Conservation (phyloP, 1,140 invertebrate genomes). For the Nasonia giraulti region DNA sequence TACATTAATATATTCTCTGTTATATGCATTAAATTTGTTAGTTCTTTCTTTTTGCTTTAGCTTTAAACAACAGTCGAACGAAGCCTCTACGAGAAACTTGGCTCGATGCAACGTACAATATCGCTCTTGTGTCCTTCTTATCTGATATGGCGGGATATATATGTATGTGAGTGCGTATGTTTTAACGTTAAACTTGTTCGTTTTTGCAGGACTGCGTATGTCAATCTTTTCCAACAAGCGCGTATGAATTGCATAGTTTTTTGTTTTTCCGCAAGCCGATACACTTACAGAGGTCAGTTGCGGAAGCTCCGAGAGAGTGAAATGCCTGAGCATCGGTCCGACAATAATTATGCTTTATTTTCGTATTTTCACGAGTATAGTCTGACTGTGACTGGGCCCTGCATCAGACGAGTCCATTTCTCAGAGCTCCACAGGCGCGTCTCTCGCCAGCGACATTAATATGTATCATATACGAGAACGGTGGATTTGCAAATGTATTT, state of each 20-base stretch:
- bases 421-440: not conserved
- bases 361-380: no score
- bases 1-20: slow-evolving; percentile 12
- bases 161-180: not conserved
- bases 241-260: no score
- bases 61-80: slow-evolving; percentile 6
- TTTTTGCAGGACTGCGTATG: no score
- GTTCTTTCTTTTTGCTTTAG: not conserved
- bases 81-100: slow-evolving; percentile 4
- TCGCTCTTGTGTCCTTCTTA: not conserved
- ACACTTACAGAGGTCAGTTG: not conserved
- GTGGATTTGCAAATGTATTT: not conserved
- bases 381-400: no score
- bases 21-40: slow-evolving; percentile 5
- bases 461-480: not conserved
- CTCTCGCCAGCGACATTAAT: no score
- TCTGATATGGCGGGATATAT: slow-evolving; percentile 33
- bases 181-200: not conserved
- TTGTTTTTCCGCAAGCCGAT: not conserved
- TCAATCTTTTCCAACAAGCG: no score
- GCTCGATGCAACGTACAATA: not conserved
- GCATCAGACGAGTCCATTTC: not conserved
- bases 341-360: no score
- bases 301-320: not conserved
- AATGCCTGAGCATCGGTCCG: no score